Percentiles rank a stretch among this genome's conserved stretches.
phyloP scores from a whole-genome alignment of 2,888 invertebrate species.

The Neuroscelio doddi region DNA sequence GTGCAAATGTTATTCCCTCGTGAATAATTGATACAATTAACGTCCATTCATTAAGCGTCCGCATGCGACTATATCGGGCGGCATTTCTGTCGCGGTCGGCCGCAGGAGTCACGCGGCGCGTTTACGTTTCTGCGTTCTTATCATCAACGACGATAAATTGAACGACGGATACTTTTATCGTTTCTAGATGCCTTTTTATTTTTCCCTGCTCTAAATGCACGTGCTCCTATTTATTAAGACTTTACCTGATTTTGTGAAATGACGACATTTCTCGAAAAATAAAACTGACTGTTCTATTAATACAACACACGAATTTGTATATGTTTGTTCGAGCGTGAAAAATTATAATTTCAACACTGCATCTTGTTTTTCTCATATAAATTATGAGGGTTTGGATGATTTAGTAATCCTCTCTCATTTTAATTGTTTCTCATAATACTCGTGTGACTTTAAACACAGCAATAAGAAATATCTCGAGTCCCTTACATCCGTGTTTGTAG shows the following conservation, averaged over 20 bases:
- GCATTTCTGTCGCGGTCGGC: slow-evolving; percentile 33
- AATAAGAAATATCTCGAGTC: slow-evolving; percentile 41
- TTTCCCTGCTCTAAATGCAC: too few species aligned
- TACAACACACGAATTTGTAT: too few species aligned
- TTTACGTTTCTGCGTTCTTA: slow-evolving; percentile 49
- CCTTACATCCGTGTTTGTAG: slow-evolving; percentile 42
- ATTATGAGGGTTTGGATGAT: too few species aligned
- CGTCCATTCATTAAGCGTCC: slow-evolving; percentile 64
- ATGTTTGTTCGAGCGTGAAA: too few species aligned
- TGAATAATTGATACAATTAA: slow-evolving; percentile 70
- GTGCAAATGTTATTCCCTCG: slow-evolving; percentile 59
- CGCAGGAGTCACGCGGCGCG: slow-evolving; percentile 44
- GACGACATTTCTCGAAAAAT: too few species aligned
- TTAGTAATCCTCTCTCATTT: slow-evolving; percentile 1
- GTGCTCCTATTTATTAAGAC: too few species aligned
- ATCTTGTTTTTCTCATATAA: too few species aligned
- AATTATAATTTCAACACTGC: too few species aligned
- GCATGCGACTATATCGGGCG: slow-evolving; percentile 45
- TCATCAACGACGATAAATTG: slow-evolving; percentile 27
- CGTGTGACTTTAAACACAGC: slow-evolving; percentile 43
- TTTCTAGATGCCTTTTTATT: too few species aligned
- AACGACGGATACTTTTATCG: slow-evolving; percentile 18
- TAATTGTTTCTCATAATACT: slow-evolving; percentile 38
- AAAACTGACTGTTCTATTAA: too few species aligned
- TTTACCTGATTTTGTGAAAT: too few species aligned